Base-by-base conservation (phyloP, 1,140 invertebrate species). In the Cecropterus lyciades region DNA sequence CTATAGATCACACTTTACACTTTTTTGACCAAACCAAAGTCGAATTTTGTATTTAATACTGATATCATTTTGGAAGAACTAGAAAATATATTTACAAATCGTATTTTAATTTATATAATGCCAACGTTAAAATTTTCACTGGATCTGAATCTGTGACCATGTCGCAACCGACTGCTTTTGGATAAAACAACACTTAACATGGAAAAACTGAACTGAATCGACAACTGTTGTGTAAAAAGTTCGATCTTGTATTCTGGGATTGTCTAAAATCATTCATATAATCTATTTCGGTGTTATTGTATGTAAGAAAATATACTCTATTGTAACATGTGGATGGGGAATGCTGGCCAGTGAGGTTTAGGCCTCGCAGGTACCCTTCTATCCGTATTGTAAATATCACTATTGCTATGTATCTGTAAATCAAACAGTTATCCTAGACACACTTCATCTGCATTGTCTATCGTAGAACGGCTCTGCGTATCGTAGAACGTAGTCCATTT, bases 1-100 rank as follows among this genome's bases (percentile, higher is more conserved):
- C 81, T 91, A 87, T 83, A 88, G 87, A 92, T 92, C 87, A 92
- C 87, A 90, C 87, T 76, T 43, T 92, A 89, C 82, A 90, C 79
- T 92, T 92, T 63, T 63, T 92, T 85, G 86, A 92, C 84, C 87
- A 90, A 89, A 92, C 79, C 87, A 85, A 92, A 88, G 81, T 88
- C 77, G 79, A 92, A 92, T 90, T 90, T 92, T 90, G 89, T 91
- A 89, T 91, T 90, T 92, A 90, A 92, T 92, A 92, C 89, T 92
- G 89, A 92, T 91, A 89, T 87, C 82, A 80, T 89, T 91, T 92
- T 89, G 89, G 87, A 92, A 90, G 89, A 90, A 85, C 83, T 92
- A 90, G 82, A 90, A 89, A 88, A 85, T 87, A 88, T 91, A 89
- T 92, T 88, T 89, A 90, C 85, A 90, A 79, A 73, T 85, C 82